Evolutionary conservation across 2,113 vertebrate genomes (phyloP).

Genomic region (Thomomys bottae): DNA sequence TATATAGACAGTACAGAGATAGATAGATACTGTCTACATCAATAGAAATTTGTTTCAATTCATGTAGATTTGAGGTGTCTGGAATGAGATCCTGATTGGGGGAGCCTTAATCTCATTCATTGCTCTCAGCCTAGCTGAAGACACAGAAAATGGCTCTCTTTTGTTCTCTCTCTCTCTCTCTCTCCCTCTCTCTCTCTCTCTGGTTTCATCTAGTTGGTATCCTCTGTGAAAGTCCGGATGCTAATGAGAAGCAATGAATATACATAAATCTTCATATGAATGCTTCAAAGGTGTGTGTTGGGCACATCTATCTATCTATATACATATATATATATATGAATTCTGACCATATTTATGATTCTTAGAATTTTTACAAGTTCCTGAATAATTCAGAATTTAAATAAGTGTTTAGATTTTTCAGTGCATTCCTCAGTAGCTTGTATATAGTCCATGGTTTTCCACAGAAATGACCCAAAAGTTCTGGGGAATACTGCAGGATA

Average conservation of each 20-base stretch:
- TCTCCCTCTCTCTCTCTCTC: background rate
- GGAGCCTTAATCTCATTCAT: background rate
- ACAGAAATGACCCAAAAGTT: background rate
- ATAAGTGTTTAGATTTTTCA: background rate
- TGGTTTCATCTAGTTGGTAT: background rate
- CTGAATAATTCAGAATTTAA: conserved; percentile 1
- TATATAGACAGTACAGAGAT: no score
- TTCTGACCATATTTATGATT: conserved; percentile 20
- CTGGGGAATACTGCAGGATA: accelerated
- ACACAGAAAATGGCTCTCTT: background rate
- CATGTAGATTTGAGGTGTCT: background rate
- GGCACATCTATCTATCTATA: background rate
- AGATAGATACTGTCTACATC: background rate
- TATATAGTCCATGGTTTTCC: background rate
- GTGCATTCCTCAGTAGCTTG: conserved; percentile 10
- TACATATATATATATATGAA: background rate
- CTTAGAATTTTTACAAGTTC: conserved; percentile 17
- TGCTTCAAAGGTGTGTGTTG: background rate
- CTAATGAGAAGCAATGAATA: background rate
- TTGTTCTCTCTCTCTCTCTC: background rate
- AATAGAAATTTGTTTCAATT: background rate
- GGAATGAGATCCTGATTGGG: background rate
- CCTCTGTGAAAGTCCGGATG: background rate
- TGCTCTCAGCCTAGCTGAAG: background rate
- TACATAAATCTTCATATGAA: background rate